Evolutionary conservation across 2,888 invertebrate species (phyloP), one percentile per base, ranked within the genome.

Genomic region (Lordiphosa andalusiaca): DNA sequence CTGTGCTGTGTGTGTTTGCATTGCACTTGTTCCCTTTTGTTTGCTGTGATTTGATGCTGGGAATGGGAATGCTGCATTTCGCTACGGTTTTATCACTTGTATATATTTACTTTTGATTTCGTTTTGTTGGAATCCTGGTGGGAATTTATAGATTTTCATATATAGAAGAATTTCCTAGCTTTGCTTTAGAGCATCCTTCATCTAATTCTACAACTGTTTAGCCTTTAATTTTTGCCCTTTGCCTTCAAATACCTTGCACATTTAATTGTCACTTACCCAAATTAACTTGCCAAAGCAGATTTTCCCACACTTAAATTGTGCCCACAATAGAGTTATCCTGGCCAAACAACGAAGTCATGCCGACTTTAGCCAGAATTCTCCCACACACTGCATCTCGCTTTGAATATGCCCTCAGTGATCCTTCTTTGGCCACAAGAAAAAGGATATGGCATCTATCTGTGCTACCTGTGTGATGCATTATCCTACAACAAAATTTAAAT

Each of bases 1-100:
- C 67, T 46, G 65, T n/a, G n/a, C n/a, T n/a, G n/a, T n/a, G n/a
- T n/a, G n/a, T 75, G 81, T 80, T 72, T 85, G 80, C 68, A 55
- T 70, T 85, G 67, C 80, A 80, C 80, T 80, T 80, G 80, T 83
- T 50, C 78, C 78, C 69, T 30, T 30, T 55, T 77, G 72, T 76
- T 83, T 76, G 81, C 76, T 72, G 76, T 73, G 84, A 76, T 84
- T 76, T 76, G 77, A 76, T 84, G 82, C 77, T 81, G 73, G 47
- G 54, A 48, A 44, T 53, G 53, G 30, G 48, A 48, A 10, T 39
- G 39, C 19, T 38, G 30, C 35, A 23, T 62, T 78, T 83, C 66
- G 83, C 57, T 67, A 67, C 65, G 73, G 63, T 58, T 76, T 67
- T 44, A 80, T 85, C 72, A 80, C 73, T 74, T 83, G 71, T 80